Evolutionary conservation across 2,797 vertebrate genomes (phyloP).

Genomic region (Spinus pinus): DNA sequence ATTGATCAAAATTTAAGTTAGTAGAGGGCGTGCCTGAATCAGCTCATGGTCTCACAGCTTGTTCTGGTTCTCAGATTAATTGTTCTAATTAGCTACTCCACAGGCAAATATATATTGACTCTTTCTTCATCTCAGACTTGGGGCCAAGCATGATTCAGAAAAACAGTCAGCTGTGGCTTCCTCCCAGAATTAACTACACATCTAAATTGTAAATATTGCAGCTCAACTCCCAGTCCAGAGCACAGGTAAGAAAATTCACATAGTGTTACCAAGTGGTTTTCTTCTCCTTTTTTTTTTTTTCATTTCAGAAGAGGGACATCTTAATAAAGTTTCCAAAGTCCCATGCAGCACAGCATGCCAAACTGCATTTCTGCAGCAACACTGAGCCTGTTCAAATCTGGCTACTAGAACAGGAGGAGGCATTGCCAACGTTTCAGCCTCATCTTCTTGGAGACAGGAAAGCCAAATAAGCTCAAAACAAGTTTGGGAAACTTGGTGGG

Average conservation of each 20-base stretch:
- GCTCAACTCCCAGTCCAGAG: background rate
- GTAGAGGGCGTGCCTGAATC: background rate
- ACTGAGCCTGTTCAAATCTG: background rate
- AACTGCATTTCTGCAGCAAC: background rate
- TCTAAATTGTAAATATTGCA: background rate
- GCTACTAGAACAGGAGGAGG: background rate
- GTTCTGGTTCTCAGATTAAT: slow-evolving; percentile 5
- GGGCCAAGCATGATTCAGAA: slow-evolving; percentile 9
- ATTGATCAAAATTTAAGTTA: slow-evolving; percentile 15
- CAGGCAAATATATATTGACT: slow-evolving; percentile 7
- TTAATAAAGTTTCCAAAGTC: background rate
- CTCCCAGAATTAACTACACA: background rate
- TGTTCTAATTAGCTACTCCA: slow-evolving; percentile 49
- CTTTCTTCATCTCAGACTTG: slow-evolving; percentile 14
- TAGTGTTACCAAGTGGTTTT: background rate
- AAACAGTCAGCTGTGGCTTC: background rate
- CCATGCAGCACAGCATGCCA: background rate
- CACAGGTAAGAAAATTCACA: background rate
- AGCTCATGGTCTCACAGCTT: slow-evolving; percentile 9
- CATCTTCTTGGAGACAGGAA: background rate
- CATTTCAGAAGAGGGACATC: background rate
- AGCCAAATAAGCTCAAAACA: background rate
- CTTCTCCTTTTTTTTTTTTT: background rate
- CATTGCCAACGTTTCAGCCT: background rate
- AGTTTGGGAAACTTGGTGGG: background rate